A percentile compares a stretch with the other conserved stretches of the same genome.
Evolutionary conservation across 2,113 vertebrate species (phyloP).

Genomic region (Campylomormyrus tamandua): DNA sequence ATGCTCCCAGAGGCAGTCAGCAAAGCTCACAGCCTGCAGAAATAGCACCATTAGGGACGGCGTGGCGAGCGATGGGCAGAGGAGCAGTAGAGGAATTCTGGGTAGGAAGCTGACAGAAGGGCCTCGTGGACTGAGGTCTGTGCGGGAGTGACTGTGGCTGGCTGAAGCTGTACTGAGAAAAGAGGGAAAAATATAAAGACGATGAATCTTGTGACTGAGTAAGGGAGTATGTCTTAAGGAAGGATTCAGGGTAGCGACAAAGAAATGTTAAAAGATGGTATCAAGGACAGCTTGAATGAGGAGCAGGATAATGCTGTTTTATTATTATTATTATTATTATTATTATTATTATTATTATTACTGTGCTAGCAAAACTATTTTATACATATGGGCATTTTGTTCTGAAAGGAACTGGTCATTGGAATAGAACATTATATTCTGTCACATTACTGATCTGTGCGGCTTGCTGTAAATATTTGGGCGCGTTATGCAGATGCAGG

Average conservation of each 20-base stretch:
- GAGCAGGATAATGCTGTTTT: background rate
- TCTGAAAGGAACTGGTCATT: background rate
- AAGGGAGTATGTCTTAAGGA: background rate
- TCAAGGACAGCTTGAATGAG: background rate
- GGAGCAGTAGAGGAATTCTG: background rate
- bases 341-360: background rate
- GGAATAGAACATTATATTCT: background rate
- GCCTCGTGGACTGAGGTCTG: background rate
- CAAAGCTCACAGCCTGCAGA: background rate
- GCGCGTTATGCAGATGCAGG: background rate
- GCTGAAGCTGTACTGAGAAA: background rate
- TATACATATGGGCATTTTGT: background rate
- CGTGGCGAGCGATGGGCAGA: background rate
- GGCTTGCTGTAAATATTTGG: background rate
- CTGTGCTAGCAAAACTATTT: background rate
- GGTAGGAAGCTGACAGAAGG: background rate
- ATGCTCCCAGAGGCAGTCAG: background rate
- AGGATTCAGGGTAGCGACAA: background rate
- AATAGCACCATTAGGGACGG: background rate
- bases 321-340: background rate
- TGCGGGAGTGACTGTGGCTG: background rate
- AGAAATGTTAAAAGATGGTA: background rate
- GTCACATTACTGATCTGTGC: background rate
- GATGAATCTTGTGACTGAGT: background rate
- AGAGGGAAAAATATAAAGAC: background rate